Base-by-base conservation (phyloP, 2,888 invertebrate genomes). In the Tenthredo amoena region DNA sequence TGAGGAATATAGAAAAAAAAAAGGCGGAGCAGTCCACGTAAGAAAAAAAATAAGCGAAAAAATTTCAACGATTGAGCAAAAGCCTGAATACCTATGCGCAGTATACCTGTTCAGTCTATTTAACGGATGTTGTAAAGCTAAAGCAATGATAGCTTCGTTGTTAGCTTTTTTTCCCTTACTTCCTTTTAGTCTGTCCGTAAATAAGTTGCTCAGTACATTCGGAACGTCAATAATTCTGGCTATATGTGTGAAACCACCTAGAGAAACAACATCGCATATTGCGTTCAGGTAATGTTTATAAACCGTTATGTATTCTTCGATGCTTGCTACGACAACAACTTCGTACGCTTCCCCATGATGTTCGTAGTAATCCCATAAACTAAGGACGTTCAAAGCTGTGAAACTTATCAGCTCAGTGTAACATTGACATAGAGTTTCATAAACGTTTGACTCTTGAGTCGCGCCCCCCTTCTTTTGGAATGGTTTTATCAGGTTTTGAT, bases 191-290 rank as follows among this genome's bases (percentile, higher is more conserved):
- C 95, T 95, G 90, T 95, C 95, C 88, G 94, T 94, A 91, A 96
- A 95, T 88, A 95, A 94, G 91, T 94, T 94, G 90, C 94, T 94
- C 89, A 96, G 91, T 91, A 94, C 94, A 87, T 94, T 94, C 34
- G 95, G 95, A 81, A 96, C 94, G 90, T 96, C 96, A 86, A 97
- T 94, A 83, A 95, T 91, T 92, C 94, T 95, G 87, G 96, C 95
- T 85, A 97, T 96, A 89, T 96, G 95, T 71, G 94, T 91, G 90
- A 97, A 96, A 55, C 97, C 97, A 90, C 96, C 95, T 87, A 97
- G 94, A 88, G 96, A 96, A 90, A 96, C 96, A 87, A 97, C 95
- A 94, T 97, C 96, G 93, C 97, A 96, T 92, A 97, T 94, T 89
- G 95, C 95, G 93, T 96, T 94, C 74, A 96, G 95, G 94, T 97